Conservation (phyloP, 2,113 vertebrate genomes). For the Argyrosomus japonicus region DNA sequence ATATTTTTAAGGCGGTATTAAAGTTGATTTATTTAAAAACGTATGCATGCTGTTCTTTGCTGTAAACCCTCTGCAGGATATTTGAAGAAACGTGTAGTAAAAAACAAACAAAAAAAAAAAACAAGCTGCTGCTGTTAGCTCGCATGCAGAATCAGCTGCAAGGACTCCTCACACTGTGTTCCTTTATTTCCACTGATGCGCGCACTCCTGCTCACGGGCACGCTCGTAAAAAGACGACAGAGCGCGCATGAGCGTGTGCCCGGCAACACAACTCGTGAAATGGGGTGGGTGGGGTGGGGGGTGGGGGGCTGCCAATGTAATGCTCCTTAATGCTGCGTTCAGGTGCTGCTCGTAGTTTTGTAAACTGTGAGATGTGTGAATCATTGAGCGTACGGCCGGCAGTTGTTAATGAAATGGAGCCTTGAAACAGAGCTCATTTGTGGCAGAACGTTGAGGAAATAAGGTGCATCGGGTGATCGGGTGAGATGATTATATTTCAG, state of each 20-base stretch:
- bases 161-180: conserved; percentile 1
- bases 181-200: conserved; percentile 19
- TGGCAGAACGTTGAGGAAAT: not conserved
- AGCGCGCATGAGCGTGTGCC: conserved; percentile 1
- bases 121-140: not conserved
- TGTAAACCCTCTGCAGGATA: not conserved
- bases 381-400: not conserved
- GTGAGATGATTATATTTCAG: not conserved
- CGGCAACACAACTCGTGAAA: conserved; percentile 6
- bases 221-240: not conserved
- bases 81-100: not conserved
- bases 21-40: no score
- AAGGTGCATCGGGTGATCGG: no score
- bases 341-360: conserved; percentile 26
- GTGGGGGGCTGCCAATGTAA: conserved; percentile 40
- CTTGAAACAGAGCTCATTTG: not conserved
- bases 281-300: not conserved
- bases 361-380: not conserved
- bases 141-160: not conserved
- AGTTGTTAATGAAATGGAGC: not conserved
- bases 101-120: not conserved
- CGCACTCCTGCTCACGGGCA: conserved; percentile 4
- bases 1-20: not conserved
- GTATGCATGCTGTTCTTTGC: not conserved
- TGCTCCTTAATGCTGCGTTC: conserved; percentile 58